These are phyloP conservation scores for Ypsolopha scabrella DNA, from an alignment of 2,888 invertebrate species.

Conservation along the genomic window DNA sequence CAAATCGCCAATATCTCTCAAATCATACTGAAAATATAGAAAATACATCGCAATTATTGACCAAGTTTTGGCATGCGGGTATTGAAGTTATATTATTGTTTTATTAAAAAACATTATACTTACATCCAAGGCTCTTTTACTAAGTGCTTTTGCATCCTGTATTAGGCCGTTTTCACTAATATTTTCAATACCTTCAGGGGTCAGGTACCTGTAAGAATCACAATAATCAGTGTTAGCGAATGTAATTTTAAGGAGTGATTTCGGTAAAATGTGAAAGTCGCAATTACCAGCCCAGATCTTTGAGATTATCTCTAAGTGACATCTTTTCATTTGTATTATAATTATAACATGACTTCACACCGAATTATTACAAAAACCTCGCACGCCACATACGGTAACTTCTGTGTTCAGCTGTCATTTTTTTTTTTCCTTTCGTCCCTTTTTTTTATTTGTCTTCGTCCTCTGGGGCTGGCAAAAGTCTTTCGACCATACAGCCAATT, in stretches of 20 bases:
- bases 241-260: background rate
- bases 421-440: background rate
- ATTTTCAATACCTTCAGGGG: constrained; percentile 76
- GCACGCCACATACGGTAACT: constrained; percentile 6
- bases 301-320: constrained; percentile 73
- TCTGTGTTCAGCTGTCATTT: background rate
- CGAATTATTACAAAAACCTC: constrained; percentile 41
- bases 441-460: too few species aligned
- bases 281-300: constrained; percentile 76
- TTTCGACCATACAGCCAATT: too few species aligned
- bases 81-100: too few species aligned
- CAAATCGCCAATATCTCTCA: constrained; percentile 84
- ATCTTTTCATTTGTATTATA: constrained; percentile 54
- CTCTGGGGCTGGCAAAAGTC: too few species aligned
- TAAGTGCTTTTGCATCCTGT: constrained; percentile 73
- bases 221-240: constrained; percentile 5
- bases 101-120: constrained; percentile 33
- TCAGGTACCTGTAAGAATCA: constrained; percentile 75
- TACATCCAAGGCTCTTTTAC: constrained; percentile 78
- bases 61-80: background rate
- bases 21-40: constrained; percentile 73
- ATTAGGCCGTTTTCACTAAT: constrained; percentile 74
- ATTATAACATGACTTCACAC: constrained; percentile 44
- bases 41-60: background rate
- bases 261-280: constrained; percentile 8